These are phyloP conservation scores for Sapayoa aenigma DNA, from an alignment of 2,113 vertebrate genomes.

Conservation along the genomic window DNA sequence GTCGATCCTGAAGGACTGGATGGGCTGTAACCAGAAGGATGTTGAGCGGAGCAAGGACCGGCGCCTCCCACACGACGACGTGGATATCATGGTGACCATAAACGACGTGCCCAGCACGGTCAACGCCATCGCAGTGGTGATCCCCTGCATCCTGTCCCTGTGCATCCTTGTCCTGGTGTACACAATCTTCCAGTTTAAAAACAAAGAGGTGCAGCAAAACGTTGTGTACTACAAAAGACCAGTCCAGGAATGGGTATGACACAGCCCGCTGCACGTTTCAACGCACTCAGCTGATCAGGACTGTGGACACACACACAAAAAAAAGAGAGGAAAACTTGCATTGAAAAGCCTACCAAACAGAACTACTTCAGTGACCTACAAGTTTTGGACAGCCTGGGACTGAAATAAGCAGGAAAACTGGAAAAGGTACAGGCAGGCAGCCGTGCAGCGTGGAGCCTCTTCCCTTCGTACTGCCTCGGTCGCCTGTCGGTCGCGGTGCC, in stretches of 20 bases:
- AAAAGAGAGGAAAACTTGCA: background rate
- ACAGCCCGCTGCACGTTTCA: conserved; percentile 46
- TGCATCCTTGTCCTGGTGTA: conserved; percentile 98
- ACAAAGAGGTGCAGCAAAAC: conserved; percentile 93
- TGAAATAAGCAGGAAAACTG: conserved; percentile 68
- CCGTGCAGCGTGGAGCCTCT: conserved; percentile 52
- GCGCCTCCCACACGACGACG: conserved; percentile 87
- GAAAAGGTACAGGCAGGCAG: conserved; percentile 62
- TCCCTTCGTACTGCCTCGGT: conserved; percentile 60
- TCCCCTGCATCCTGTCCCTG: conserved; percentile 94
- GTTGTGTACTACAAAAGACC: conserved; percentile 96
- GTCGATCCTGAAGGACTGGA: conserved; percentile 96
- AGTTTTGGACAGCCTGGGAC: conserved; percentile 63
- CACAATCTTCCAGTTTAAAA: conserved; percentile 98
- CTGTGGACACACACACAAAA: conserved; percentile 11
- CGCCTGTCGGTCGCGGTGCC: conserved; percentile 35
- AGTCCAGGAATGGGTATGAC: conserved; percentile 99
- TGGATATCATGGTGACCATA: conserved; percentile 98
- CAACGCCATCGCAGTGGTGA: conserved; percentile 96
- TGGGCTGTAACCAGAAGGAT: conserved; percentile 96
- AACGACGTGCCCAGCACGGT: conserved; percentile 92
- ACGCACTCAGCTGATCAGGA: conserved; percentile 63
- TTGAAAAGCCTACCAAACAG: conserved; percentile 55
- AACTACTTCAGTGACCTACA: conserved; percentile 52
- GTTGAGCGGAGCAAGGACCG: conserved; percentile 90